Conservation (phyloP, 2,888 invertebrate genomes). For the Congeria kusceri region DNA sequence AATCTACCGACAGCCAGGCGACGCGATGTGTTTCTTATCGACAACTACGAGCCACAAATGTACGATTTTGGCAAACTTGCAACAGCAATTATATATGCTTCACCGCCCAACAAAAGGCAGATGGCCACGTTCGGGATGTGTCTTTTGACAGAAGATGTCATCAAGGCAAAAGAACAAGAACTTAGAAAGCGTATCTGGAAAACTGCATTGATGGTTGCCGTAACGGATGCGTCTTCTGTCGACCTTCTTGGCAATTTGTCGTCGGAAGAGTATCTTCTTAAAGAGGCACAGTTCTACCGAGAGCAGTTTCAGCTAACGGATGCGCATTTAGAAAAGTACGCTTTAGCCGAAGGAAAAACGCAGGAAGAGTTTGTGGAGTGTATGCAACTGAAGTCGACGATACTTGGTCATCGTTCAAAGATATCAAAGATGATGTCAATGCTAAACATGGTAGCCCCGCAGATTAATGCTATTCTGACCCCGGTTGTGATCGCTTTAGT, state of each 20-base stretch:
- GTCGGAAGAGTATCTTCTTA: not conserved
- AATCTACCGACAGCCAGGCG: not conserved
- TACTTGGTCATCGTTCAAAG: not conserved
- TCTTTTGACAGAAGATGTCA: slow-evolving; percentile 1
- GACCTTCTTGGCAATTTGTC: slow-evolving; percentile 7
- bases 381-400: not conserved
- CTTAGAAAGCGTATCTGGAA: slow-evolving; percentile 3
- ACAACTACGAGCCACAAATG: slow-evolving; percentile 2
- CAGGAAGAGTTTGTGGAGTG: not conserved
- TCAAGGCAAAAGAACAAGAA: slow-evolving; percentile 2
- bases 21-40: not conserved
- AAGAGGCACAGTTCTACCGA: slow-evolving; percentile 27
- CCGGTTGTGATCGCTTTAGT: slow-evolving; percentile 88
- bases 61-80: not conserved
- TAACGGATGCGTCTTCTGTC: slow-evolving; percentile 15
- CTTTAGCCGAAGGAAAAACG: not conserved
- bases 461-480: slow-evolving; percentile 88
- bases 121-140: slow-evolving; percentile 1
- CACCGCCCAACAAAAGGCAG: slow-evolving; percentile 1
- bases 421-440: not conserved
- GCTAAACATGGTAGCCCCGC: not conserved
- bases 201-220: not conserved
- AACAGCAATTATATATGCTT: not conserved
- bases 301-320: slow-evolving; percentile 15
- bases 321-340: not conserved